Base-by-base conservation (phyloP, 2,888 invertebrate species). In the Pyrocoelia pectoralis region DNA sequence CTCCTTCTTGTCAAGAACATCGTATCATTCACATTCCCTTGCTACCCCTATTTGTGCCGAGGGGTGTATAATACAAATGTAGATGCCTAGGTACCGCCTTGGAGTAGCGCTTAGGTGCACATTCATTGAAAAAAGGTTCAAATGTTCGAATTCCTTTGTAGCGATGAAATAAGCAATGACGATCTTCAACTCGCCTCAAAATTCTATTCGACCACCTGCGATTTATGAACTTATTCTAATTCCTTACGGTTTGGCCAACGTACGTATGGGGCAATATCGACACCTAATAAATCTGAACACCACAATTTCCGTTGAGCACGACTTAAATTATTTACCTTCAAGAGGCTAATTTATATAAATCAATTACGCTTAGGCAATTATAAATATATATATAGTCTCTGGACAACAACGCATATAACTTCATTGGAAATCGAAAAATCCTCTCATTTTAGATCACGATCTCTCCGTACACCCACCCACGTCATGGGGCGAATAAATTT, bases 371-470 rank as follows among this genome's bases (percentile, higher is more conserved):
- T n/a, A n/a, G 8, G 33, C n/a, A 33, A 33, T 33, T 33, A 33
- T n/a, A 46, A 46, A 46, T 17, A 15, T 14, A 41, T n/a, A n/a
- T n/a, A n/a, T n/a, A n/a, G n/a, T 13, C 8, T 24, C 24, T 24
- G 17, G n/a, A n/a, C n/a, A n/a, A n/a, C 48, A 6, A 52, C 52
- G 19, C 53, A 38, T 54, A 55, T 33, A 43, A 55, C 55, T 46
- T 55, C 24, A 55, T 55, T 15, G 55, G 15, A 55, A 55, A 55
- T 54, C 53, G 53, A 54, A 54, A 54, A 54, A 24, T 5, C 19
- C n/a, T n/a, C 53, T 18, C 41, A 13, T 17, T 40, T 40, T 54
- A 55, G 29, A 55, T 55, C 55, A 55, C 55, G 55, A 55, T 46
- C 55, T 46, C 8, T 24, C 24, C 33, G n/a, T n/a, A n/a, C 55